Base-by-base conservation (phyloP, 2,888 invertebrate genomes). In the Archaeoteleia sp. region DNA sequence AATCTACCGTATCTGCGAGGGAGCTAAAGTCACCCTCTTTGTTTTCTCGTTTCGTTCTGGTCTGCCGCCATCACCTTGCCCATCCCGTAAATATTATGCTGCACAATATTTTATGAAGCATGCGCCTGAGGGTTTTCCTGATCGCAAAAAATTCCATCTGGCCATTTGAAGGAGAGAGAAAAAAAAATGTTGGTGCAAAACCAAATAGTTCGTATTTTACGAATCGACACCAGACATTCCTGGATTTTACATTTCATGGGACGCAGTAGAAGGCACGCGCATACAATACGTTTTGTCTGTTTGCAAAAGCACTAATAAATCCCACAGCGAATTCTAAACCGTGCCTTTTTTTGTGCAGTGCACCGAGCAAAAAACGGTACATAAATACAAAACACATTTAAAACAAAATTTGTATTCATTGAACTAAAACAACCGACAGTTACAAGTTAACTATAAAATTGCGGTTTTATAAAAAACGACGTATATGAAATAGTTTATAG, bases 51-150 rank as follows among this genome's bases (percentile, higher is more conserved):
- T 60, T 60, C 29, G 42, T 58, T 58, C 42, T 32, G 30, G 37
- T 40, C 34, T 17, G 35, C 14, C 34, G 34, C 57, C 48, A 40
- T 58, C 43, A 25, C 51, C 43, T 60, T 25, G 20, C 51, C 40
- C 30, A 42, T 51, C 51, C 23, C 35, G 61, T 53, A 61, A 61
- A 53, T 53, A 61, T 45, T 61, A 53, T 53, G 27, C 43, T 12
- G 34, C 30, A 37, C 23, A 61, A 46, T 48, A 62, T 62, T 54
- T 54, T 40, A 62, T 54, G 46, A 54, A 48, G 42, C 42, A 27
- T 40, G 35, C 27, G 46, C 23, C 46, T 27, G 53, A 40, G 45
- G 34, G 51, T 37, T 37, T 61, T 51, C 29, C 15, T 37, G 48
- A 61, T 39, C 34, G 37, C 34, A 37, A 51, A 45, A 20, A 43